Percentiles rank a stretch among this genome's conserved stretches.
Conservation (phyloP, 2,888 invertebrate genomes). For the Clunio marinus region DNA sequence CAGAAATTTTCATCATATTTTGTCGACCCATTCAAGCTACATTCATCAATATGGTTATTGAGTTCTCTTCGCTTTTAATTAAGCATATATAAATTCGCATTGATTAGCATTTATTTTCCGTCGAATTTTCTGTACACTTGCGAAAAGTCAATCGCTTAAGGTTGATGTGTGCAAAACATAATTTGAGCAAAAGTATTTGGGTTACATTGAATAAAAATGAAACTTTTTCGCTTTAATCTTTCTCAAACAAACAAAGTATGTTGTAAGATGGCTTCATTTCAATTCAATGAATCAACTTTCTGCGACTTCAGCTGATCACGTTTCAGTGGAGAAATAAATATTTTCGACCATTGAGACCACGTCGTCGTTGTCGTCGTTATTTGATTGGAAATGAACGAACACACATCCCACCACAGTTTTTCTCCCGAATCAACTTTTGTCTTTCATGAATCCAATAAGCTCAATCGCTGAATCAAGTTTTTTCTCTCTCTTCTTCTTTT, state of each 20-base stretch:
- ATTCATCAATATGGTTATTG: background rate
- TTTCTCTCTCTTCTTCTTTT: background rate
- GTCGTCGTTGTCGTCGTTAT: too few species aligned
- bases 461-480: background rate
- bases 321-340: background rate
- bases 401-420: background rate
- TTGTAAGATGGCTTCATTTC: slow-evolving; percentile 3
- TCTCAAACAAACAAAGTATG: too few species aligned
- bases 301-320: background rate
- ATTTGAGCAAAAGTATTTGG: background rate
- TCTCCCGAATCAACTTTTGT: too few species aligned
- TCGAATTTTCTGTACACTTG: background rate
- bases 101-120: slow-evolving; percentile 1
- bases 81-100: slow-evolving; percentile 7
- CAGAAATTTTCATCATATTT: too few species aligned
- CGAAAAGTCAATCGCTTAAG: background rate
- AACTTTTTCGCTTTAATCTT: background rate
- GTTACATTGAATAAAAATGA: background rate
- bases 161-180: background rate
- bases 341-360: too few species aligned
- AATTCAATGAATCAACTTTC: background rate
- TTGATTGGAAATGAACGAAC: background rate
- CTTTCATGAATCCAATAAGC: background rate
- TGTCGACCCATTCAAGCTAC: too few species aligned
- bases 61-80: slow-evolving; percentile 2